Conservation (phyloP, 2,797 vertebrate species). For the Phoebastria nigripes region DNA sequence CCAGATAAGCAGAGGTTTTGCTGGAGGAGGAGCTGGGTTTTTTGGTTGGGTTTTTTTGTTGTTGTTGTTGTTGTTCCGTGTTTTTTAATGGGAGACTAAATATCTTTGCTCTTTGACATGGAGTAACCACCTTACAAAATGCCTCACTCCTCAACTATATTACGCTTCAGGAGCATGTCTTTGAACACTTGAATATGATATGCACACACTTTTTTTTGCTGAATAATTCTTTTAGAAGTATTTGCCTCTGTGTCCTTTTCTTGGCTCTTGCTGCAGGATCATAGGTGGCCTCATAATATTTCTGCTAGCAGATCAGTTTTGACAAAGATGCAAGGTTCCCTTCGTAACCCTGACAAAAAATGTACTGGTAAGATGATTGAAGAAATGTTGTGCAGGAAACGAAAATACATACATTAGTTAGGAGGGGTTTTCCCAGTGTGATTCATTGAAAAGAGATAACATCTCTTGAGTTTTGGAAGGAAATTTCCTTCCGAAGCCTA, state of each 20-base stretch:
- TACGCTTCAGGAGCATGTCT: neutral
- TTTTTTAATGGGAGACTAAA: neutral
- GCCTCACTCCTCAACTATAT: neutral
- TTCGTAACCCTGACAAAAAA: neutral
- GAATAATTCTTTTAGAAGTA: neutral
- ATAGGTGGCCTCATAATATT: neutral
- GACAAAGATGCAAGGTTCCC: neutral
- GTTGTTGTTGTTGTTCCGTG: neutral
- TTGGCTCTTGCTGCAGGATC: slow-evolving; percentile 3
- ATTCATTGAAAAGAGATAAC: neutral
- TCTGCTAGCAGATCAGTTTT: slow-evolving; percentile 26
- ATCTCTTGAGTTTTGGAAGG: neutral
- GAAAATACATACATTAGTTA: slow-evolving; percentile 1
- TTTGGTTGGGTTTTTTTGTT: neutral
- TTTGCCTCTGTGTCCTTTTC: neutral
- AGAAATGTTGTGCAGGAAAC: neutral
- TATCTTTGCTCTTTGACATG: neutral
- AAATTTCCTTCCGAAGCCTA: neutral
- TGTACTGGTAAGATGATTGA: neutral
- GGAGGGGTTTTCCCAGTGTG: slow-evolving; percentile 1
- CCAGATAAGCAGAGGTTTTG: slow-evolving; percentile 15
- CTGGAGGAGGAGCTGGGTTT: neutral
- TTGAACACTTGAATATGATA: neutral
- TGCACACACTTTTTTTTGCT: neutral
- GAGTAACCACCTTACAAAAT: neutral